phyloP scores from a whole-genome alignment of 2,113 vertebrate species.

The Tiliqua scincoides region DNA sequence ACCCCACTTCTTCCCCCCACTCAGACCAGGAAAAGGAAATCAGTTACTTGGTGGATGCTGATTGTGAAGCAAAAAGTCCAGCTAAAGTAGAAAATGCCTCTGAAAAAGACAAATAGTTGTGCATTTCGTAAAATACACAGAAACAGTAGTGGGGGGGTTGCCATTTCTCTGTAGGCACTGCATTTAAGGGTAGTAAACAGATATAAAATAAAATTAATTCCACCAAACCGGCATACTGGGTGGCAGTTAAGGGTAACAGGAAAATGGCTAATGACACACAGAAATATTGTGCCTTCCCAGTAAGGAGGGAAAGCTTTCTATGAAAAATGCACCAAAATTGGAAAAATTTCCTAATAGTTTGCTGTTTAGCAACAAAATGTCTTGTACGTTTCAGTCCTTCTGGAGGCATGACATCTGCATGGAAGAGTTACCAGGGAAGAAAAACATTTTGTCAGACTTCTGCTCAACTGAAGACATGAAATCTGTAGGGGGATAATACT shows the following conservation, averaged over 20 bases:
- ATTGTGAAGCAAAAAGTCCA: neutral
- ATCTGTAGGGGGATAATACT: constrained; percentile 34
- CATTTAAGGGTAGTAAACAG: constrained; percentile 5
- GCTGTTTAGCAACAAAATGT: neutral
- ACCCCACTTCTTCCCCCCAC: neutral
- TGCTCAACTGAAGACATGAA: constrained; percentile 32
- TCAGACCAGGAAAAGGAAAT: neutral
- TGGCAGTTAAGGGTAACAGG: neutral
- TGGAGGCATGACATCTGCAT: neutral
- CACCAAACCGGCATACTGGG: neutral
- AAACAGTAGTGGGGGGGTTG: neutral
- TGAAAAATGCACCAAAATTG: neutral
- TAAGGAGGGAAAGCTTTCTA: neutral
- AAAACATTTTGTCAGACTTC: constrained; percentile 26
- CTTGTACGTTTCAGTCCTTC: neutral
- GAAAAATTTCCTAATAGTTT: neutral
- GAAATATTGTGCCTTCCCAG: neutral
- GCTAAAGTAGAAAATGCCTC: neutral
- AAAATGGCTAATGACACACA: neutral
- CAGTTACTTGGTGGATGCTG: neutral
- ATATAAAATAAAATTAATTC: constrained; percentile 4
- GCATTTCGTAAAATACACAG: neutral
- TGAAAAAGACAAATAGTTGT: neutral
- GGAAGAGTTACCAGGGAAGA: neutral
- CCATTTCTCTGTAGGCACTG: constrained; percentile 5